phyloP scores from a whole-genome alignment of 2,113 vertebrate genomes.

The Cephalopterus ornatus region DNA sequence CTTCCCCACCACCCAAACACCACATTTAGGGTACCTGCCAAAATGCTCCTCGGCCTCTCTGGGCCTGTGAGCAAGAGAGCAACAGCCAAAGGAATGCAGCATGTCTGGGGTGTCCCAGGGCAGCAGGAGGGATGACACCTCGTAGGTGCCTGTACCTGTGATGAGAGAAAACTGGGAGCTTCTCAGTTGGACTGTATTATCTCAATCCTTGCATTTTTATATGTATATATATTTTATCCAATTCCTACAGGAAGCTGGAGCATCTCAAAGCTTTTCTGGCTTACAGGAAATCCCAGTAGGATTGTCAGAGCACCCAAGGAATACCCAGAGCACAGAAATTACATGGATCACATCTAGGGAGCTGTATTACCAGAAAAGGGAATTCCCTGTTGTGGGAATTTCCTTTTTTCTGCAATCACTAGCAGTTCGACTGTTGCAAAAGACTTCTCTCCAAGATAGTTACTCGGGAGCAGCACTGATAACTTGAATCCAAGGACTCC shows the following conservation, averaged over 20 bases:
- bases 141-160: background rate
- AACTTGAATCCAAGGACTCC: background rate
- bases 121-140: background rate
- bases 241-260: background rate
- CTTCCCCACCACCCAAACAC: background rate
- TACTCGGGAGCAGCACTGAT: background rate
- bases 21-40: background rate
- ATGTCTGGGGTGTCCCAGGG: accelerated
- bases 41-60: background rate
- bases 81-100: accelerated
- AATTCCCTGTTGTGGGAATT: background rate
- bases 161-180: background rate
- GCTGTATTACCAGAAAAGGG: background rate
- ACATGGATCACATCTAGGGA: background rate
- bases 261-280: background rate
- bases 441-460: background rate
- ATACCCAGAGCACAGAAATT: background rate
- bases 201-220: background rate
- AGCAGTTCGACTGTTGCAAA: background rate
- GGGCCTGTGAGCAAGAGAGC: background rate
- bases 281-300: background rate
- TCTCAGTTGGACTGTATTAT: background rate
- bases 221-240: background rate
- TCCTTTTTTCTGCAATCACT: background rate
- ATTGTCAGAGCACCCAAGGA: background rate